These are phyloP conservation scores for Leptinotarsa tumamoca DNA, from an alignment of 2,888 invertebrate species.

Conservation along the genomic window DNA sequence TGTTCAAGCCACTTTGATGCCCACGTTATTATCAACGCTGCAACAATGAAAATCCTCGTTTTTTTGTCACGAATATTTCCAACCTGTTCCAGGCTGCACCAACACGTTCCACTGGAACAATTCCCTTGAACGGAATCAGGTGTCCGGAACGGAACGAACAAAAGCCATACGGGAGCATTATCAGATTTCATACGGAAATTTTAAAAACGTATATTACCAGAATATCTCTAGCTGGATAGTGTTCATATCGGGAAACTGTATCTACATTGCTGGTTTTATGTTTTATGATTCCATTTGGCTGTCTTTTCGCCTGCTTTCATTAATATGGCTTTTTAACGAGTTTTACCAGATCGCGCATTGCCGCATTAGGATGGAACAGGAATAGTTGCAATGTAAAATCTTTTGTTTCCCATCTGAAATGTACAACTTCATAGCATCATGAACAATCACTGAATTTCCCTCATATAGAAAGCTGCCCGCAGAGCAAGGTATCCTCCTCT, in stretches of 20 bases:
- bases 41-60: slow-evolving; percentile 1
- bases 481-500: too few relatives aligned
- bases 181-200: slow-evolving; percentile 21
- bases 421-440: too few relatives aligned
- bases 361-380: background rate
- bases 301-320: slow-evolving; percentile 3
- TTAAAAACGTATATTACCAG: slow-evolving; percentile 8
- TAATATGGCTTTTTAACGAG: slow-evolving; percentile 2
- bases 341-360: background rate
- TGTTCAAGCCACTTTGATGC: slow-evolving; percentile 1
- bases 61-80: background rate
- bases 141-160: slow-evolving; percentile 6
- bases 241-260: slow-evolving; percentile 11
- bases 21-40: background rate
- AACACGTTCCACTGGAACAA: slow-evolving; percentile 3
- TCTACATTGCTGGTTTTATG: slow-evolving; percentile 6
- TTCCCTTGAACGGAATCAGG: slow-evolving; percentile 5
- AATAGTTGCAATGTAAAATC: background rate
- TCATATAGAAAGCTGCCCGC: too few relatives aligned
- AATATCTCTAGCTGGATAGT: slow-evolving; percentile 5
- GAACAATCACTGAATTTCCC: too few relatives aligned
- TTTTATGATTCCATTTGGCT: background rate
- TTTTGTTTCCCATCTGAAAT: background rate
- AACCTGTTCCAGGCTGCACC: background rate
- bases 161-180: slow-evolving; percentile 4